phyloP scores from a whole-genome alignment of 2,113 vertebrate species.

The Apistogramma diplotaenia region DNA sequence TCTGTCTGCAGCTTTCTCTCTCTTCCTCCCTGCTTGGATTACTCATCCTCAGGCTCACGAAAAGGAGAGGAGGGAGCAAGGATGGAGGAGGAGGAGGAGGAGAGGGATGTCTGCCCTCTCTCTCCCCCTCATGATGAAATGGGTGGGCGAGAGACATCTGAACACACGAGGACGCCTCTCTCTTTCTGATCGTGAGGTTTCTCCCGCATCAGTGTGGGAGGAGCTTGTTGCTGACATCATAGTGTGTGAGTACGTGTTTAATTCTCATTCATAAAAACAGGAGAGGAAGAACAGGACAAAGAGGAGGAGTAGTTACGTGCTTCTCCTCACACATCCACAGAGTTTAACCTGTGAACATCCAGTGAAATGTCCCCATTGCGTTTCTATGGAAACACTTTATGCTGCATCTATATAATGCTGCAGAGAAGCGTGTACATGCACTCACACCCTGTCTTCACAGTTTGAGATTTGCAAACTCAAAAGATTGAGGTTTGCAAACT shows the following conservation, averaged over 20 bases:
- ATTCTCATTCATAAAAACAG: conserved; percentile 65
- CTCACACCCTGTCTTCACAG: too few species aligned
- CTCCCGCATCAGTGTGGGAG: conserved; percentile 59
- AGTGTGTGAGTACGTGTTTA: neutral
- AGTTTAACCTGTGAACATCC: neutral
- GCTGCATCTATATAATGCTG: neutral
- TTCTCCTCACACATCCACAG: neutral
- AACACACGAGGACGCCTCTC: neutral
- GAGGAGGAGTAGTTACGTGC: neutral
- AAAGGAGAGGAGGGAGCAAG: neutral
- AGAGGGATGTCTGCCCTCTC: neutral
- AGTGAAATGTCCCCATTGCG: neutral
- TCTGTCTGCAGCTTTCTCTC: neutral
- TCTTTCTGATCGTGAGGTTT: conserved; percentile 51
- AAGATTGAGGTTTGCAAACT: neutral
- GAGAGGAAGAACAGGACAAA: neutral
- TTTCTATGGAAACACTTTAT: neutral
- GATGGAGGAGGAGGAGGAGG: neutral
- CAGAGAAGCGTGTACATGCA: neutral
- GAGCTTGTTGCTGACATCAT: conserved; percentile 43
- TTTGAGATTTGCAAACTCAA: neutral
- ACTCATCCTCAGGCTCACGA: conserved; percentile 50
- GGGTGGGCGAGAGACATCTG: neutral
- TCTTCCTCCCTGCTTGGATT: conserved; percentile 31
- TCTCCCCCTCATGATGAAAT: neutral